Evolutionary conservation across 2,888 invertebrate species (phyloP), one percentile per base, ranked within the genome.

Genomic region (Zygaena filipendulae): DNA sequence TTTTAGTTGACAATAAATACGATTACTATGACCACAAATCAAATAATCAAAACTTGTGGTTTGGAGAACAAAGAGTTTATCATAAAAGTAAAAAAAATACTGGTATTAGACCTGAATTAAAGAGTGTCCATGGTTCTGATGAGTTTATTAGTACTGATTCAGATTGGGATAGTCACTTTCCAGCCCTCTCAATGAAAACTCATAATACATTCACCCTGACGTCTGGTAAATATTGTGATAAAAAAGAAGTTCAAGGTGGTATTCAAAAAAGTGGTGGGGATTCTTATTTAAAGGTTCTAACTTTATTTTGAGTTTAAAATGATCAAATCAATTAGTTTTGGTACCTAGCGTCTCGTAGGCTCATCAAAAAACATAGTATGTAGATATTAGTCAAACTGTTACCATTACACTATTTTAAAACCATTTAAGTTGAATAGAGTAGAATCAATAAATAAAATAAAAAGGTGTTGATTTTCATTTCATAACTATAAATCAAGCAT

Each of bases 121-220:
- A 62, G 45, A 53, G 39, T 30, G 38, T 40, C 28, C 60, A 62
- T 34, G 64, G 62, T 19, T 68, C 69, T 27, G 67, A 75, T 45
- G 70, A 75, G 39, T 60, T 69, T 32, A 60, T 72, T 27, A 69
- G 61, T 38, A 64, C 62, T 19, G 70, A 74, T 43, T 71, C 69
- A 19, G 72, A 77, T 39, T 77, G 72, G 72, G 75, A 79, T 29
- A 64, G 58, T 25, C 69, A 75, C 42, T 79, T 77, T 42, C 77
- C 77, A 20, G 74, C 74, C 31, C 45, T 79, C 21, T 61, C 66
- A 25, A 58, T 57, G 46, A 75, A 77, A 64, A 62, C 66, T 26
- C 72, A 75, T 52, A 77, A 67, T 42, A 69, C 77, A 23, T 77
- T 75, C 36, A 77, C 79, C 9, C 40, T 79, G 28, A 61, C 62